phyloP scores from a whole-genome alignment of 1,140 invertebrate genomes.

The Formica selysi region DNA sequence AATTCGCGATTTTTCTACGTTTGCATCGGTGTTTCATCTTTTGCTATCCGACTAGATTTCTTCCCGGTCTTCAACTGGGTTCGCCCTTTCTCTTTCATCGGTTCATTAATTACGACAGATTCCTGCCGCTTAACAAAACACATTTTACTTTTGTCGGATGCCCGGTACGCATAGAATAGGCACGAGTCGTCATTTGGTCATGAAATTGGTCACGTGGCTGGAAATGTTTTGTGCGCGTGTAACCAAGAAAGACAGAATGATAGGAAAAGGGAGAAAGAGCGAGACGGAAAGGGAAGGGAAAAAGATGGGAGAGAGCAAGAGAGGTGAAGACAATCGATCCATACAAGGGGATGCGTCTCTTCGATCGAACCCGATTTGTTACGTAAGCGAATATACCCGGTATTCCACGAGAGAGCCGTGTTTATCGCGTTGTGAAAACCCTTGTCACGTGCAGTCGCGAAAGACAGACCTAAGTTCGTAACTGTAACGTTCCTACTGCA shows the following conservation, averaged over 20 bases:
- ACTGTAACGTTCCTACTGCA: conserved; percentile 39
- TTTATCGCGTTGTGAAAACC: conserved; percentile 68
- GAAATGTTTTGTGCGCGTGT: conserved; percentile 72
- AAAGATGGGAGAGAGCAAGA: background rate
- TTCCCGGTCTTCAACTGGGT: background rate
- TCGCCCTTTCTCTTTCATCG: background rate
- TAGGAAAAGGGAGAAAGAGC: background rate
- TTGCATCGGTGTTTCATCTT: conserved; percentile 7
- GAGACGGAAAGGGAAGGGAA: background rate
- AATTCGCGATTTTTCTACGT: conserved; percentile 28
- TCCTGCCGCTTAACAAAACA: conserved; percentile 70
- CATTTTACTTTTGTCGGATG: conserved; percentile 60
- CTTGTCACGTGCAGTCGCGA: conserved; percentile 59
- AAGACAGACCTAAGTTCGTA: conserved; percentile 50
- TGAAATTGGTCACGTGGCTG: conserved; percentile 80
- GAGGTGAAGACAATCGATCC: background rate
- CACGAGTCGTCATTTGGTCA: conserved; percentile 71
- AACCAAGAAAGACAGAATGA: background rate
- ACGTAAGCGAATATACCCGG: conserved; percentile 64
- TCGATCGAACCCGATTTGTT: conserved; percentile 71
- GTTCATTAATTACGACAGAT: conserved; percentile 72
- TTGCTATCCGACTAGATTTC: background rate
- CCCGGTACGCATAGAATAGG: conserved; percentile 39
- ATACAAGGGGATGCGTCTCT: conserved; percentile 40
- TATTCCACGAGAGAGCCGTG: conserved; percentile 44